Percentiles rank a stretch among this genome's conserved stretches.
These are phyloP conservation scores for Uloborus diversus DNA, from an alignment of 1,140 invertebrate genomes.

Conservation along the genomic window DNA sequence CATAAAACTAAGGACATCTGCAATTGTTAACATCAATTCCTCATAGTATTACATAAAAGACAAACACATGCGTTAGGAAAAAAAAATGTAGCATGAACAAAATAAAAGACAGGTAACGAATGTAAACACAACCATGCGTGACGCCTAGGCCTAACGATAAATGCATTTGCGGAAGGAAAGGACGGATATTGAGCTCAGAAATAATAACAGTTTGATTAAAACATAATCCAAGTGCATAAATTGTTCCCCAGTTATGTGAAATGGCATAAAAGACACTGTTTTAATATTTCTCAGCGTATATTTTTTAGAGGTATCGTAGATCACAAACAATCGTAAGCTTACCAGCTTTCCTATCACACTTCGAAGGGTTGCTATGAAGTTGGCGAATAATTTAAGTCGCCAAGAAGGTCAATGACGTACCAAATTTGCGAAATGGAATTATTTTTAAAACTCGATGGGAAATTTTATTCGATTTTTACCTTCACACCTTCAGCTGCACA, in stretches of 20 bases:
- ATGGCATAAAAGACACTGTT: no score
- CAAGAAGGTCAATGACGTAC: constrained; percentile 6
- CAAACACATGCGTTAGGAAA: no score
- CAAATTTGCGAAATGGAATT: neutral
- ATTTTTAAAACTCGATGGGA: no score
- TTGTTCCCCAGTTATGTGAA: no score
- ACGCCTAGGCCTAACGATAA: neutral
- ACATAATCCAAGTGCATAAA: no score
- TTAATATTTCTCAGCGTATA: constrained; percentile 6
- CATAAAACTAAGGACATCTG: constrained; percentile 11
- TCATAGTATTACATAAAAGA: no score
- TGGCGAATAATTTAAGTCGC: neutral
- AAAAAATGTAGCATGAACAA: no score
- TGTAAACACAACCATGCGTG: constrained; percentile 28
- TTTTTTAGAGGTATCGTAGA: no score
- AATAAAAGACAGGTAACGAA: constrained; percentile 5
- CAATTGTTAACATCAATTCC: no score
- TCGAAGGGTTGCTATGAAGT: constrained; percentile 1
- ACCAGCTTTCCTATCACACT: constrained; percentile 10
- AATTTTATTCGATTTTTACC: no score
- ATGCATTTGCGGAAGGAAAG: neutral
- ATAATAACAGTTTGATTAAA: neutral
- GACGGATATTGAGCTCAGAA: neutral
- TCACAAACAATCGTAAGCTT: constrained; percentile 43
- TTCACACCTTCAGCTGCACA: no score